Evolutionary conservation across 2,888 invertebrate genomes (phyloP).

Genomic region (Mamestra brassicae): DNA sequence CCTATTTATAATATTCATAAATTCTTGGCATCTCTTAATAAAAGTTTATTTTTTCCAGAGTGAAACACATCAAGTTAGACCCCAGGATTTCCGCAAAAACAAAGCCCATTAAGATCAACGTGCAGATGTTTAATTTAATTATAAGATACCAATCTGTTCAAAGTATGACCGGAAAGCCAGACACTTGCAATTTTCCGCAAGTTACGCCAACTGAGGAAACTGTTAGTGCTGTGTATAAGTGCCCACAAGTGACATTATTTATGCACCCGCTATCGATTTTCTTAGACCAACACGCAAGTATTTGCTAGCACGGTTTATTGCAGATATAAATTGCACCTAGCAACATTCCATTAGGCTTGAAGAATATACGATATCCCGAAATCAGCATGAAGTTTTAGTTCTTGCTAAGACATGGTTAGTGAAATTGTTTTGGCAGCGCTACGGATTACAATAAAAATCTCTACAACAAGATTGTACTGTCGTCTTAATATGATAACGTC

Average conservation of each 20-base stretch:
- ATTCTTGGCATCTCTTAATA: background rate
- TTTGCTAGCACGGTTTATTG: background rate
- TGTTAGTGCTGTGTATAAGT: conserved; percentile 17
- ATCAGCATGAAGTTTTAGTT: background rate
- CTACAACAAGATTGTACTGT: background rate
- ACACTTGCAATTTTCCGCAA: conserved; percentile 23
- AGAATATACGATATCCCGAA: conserved; percentile 1
- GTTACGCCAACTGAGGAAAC: conserved; percentile 10
- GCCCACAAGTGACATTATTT: conserved; percentile 35
- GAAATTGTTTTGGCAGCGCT: background rate
- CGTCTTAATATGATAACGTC: too few species aligned
- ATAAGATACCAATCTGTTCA: background rate
- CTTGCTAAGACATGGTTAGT: background rate
- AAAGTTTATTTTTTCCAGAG: background rate
- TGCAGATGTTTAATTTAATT: background rate
- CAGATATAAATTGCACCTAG: conserved; percentile 9
- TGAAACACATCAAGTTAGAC: too few species aligned
- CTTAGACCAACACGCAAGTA: conserved; percentile 19
- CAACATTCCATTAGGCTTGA: background rate
- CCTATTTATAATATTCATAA: background rate
- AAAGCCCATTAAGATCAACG: background rate
- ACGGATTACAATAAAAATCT: background rate
- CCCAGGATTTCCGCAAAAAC: background rate
- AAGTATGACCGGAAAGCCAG: conserved; percentile 8
- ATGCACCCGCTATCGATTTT: conserved; percentile 47